Percentiles rank a stretch among this genome's conserved stretches.
These are phyloP conservation scores for Thunnus albacares DNA, from an alignment of 2,797 vertebrate genomes.

Conservation along the genomic window DNA sequence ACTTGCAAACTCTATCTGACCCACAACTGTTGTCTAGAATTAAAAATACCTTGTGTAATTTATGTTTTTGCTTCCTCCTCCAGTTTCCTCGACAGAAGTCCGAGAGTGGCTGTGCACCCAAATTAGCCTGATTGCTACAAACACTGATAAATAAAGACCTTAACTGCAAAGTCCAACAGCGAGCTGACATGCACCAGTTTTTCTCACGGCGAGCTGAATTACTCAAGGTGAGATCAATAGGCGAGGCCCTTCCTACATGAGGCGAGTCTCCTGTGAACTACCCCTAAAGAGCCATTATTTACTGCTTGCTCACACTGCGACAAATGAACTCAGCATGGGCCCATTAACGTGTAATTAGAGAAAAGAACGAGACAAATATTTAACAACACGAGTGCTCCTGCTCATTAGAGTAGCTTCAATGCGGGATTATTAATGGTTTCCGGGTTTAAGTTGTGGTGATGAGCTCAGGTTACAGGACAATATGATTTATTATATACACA, in stretches of 20 bases:
- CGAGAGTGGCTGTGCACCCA: constrained; percentile 27
- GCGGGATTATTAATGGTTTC: constrained; percentile 55
- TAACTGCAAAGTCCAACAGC: constrained; percentile 49
- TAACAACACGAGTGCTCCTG: constrained; percentile 67
- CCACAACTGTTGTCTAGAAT: constrained; percentile 32
- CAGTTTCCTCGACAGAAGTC: constrained; percentile 35
- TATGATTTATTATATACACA: constrained; percentile 13
- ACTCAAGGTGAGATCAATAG: constrained; percentile 75
- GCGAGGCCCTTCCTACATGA: constrained; percentile 56
- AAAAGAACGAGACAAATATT: constrained; percentile 76
- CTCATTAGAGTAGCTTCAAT: constrained; percentile 63
- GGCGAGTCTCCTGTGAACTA: constrained; percentile 53
- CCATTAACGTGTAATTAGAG: constrained; percentile 83
- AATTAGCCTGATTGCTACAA: constrained; percentile 71
- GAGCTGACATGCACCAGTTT: constrained; percentile 53
- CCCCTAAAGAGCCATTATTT: constrained; percentile 75
- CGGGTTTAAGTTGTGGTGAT: constrained; percentile 37
- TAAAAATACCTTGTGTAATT: constrained; percentile 55
- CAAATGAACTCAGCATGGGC: constrained; percentile 75
- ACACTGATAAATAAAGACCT: constrained; percentile 69
- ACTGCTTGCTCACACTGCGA: constrained; percentile 66
- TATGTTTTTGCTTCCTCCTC: constrained; percentile 13
- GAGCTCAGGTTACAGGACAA: constrained; percentile 37
- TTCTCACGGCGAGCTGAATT: constrained; percentile 56
- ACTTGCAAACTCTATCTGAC: constrained; percentile 30